These are phyloP conservation scores for Ceratotherium simum DNA, from an alignment of 2,113 vertebrate species.

Conservation along the genomic window DNA sequence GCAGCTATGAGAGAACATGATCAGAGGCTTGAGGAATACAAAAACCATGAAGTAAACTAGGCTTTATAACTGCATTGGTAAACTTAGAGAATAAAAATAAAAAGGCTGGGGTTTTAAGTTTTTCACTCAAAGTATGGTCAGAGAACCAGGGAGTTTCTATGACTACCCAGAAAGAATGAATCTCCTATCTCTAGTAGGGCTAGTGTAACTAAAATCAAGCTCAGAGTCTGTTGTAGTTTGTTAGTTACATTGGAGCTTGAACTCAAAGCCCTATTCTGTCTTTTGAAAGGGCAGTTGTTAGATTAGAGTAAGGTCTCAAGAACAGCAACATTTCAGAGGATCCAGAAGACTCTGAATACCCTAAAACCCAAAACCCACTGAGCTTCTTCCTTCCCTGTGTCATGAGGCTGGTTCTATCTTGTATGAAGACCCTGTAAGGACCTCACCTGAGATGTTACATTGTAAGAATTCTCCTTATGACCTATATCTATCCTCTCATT, in stretches of 20 bases:
- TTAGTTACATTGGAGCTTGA: not conserved
- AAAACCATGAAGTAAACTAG: not conserved
- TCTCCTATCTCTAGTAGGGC: not conserved
- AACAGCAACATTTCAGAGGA: not conserved
- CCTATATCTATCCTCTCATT: not conserved
- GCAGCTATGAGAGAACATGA: not conserved
- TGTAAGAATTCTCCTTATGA: not conserved
- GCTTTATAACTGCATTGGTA: not conserved
- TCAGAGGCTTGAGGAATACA: not conserved
- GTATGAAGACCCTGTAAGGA: not conserved
- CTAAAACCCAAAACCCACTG: not conserved
- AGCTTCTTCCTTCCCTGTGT: not conserved
- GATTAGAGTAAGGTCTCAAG: not conserved
- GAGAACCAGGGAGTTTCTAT: conserved; percentile 43
- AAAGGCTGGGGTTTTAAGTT: not conserved
- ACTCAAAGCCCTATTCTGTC: not conserved
- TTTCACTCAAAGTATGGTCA: not conserved
- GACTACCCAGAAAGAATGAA: conserved; percentile 24
- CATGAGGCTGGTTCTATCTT: not conserved
- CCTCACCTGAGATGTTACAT: not conserved
- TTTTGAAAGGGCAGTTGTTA: not conserved
- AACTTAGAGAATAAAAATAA: not conserved
- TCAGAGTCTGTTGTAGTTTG: not conserved
- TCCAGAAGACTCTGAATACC: not conserved
- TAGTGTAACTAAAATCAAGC: not conserved